These are phyloP conservation scores for Eurypyga helias DNA, from an alignment of 2,113 vertebrate genomes.

Conservation along the genomic window DNA sequence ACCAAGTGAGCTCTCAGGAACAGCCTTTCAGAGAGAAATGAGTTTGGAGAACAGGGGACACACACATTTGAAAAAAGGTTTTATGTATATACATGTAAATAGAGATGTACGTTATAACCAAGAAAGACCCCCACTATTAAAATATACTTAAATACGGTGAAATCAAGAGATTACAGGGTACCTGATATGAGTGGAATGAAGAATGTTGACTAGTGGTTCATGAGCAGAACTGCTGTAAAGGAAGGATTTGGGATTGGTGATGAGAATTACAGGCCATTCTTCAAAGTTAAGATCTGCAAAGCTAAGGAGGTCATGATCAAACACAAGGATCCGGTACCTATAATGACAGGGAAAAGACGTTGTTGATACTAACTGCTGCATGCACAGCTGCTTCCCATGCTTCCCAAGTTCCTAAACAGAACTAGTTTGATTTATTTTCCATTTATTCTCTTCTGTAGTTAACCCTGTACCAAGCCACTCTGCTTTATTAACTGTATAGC, in stretches of 20 bases:
- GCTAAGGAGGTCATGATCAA: slow-evolving; percentile 95
- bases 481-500: not conserved
- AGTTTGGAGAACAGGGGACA: not conserved
- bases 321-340: slow-evolving; percentile 91
- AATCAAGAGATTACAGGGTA: slow-evolving; percentile 49
- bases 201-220: slow-evolving; percentile 88
- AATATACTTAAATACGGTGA: not conserved
- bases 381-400: not conserved
- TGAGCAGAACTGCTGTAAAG: slow-evolving; percentile 87
- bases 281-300: slow-evolving; percentile 91
- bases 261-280: slow-evolving; percentile 91
- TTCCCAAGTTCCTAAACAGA: slow-evolving; percentile 8
- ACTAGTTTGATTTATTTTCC: not conserved
- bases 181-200: slow-evolving; percentile 93
- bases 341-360: not conserved
- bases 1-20: not conserved
- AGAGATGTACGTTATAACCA: not conserved
- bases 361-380: not conserved
- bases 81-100: not conserved
- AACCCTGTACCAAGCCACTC: not conserved
- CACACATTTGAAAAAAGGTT: fast-evolving
- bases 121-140: not conserved
- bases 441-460: not conserved
- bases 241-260: slow-evolving; percentile 95
- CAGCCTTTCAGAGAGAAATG: not conserved